These are phyloP conservation scores for Harmothoe impar DNA, from an alignment of 2,888 invertebrate species.

Conservation along the genomic window DNA sequence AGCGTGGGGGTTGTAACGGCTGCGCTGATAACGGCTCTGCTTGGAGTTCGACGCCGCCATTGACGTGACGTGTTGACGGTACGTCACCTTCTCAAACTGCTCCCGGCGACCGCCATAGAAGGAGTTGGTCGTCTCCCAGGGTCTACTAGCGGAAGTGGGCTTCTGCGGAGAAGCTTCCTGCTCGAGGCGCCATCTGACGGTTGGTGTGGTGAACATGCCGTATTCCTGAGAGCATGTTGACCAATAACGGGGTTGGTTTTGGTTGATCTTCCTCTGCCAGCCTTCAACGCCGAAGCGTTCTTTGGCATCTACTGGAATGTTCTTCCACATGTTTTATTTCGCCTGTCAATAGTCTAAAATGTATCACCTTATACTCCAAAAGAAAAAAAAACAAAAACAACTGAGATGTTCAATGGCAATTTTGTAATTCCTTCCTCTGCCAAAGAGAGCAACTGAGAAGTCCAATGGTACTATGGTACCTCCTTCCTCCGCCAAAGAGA, in stretches of 20 bases:
- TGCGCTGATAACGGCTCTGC: slow-evolving; percentile 9
- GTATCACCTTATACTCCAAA: background rate
- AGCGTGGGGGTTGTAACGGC: slow-evolving; percentile 25
- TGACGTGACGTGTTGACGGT: slow-evolving; percentile 27
- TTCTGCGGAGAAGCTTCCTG: slow-evolving; percentile 48
- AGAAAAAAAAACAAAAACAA: no score
- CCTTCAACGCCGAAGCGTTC: slow-evolving; percentile 56
- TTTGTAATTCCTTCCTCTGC: no score
- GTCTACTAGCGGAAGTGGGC: background rate
- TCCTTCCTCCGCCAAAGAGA: no score
- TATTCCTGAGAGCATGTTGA: slow-evolving; percentile 43
- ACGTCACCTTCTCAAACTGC: background rate
- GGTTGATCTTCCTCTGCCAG: slow-evolving; percentile 51
- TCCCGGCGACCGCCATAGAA: slow-evolving; percentile 4
- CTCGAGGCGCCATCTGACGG: slow-evolving; percentile 52
- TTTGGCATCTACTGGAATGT: slow-evolving; percentile 48
- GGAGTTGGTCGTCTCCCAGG: slow-evolving; percentile 51
- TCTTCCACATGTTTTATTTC: slow-evolving; percentile 59
- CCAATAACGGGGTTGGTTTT: slow-evolving; percentile 42
- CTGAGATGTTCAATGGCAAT: no score
- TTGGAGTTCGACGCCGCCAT: background rate
- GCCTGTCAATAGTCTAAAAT: background rate
- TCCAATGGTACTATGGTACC: no score
- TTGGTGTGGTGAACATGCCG: slow-evolving; percentile 46
- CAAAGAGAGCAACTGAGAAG: no score